phyloP scores from a whole-genome alignment of 2,797 vertebrate genomes.

The Protosalanx chinensis region DNA sequence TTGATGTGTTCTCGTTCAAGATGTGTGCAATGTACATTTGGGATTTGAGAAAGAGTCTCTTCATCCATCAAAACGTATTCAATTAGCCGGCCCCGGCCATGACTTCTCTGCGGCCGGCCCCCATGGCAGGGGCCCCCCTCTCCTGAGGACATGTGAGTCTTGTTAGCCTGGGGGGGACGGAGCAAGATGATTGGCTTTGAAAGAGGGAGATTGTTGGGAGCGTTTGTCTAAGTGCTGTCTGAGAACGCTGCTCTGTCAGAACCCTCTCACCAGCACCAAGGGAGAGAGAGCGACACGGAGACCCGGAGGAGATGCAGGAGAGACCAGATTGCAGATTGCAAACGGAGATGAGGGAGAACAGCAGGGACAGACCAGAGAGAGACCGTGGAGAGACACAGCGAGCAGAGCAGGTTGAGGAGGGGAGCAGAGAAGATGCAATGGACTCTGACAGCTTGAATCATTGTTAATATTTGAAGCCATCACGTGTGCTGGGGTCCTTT shows the following conservation, averaged over 20 bases:
- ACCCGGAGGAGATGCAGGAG: neutral
- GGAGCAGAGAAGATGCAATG: conserved; percentile 1
- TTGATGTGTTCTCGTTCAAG: neutral
- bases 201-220: conserved; percentile 63
- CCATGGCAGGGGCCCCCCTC: conserved; percentile 29
- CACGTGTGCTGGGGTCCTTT: conserved; percentile 27
- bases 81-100: conserved; percentile 43
- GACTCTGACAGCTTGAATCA: conserved; percentile 23
- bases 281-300: neutral
- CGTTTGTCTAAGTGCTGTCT: conserved; percentile 34
- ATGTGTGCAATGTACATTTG: neutral
- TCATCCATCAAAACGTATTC: conserved; percentile 43
- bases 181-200: conserved; percentile 63
- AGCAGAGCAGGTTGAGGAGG: neutral
- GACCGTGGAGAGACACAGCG: neutral
- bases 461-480: conserved; percentile 54
- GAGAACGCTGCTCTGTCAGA: neutral
- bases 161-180: conserved; percentile 65
- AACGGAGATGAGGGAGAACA: neutral
- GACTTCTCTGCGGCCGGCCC: conserved; percentile 36
- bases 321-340: neutral
- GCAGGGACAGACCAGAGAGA: neutral
- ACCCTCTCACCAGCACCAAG: neutral
- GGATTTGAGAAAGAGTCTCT: conserved; percentile 20
- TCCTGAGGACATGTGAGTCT: conserved; percentile 71